These are phyloP conservation scores for Drymodes brunneopygia DNA, from an alignment of 2,113 vertebrate species.

Conservation along the genomic window DNA sequence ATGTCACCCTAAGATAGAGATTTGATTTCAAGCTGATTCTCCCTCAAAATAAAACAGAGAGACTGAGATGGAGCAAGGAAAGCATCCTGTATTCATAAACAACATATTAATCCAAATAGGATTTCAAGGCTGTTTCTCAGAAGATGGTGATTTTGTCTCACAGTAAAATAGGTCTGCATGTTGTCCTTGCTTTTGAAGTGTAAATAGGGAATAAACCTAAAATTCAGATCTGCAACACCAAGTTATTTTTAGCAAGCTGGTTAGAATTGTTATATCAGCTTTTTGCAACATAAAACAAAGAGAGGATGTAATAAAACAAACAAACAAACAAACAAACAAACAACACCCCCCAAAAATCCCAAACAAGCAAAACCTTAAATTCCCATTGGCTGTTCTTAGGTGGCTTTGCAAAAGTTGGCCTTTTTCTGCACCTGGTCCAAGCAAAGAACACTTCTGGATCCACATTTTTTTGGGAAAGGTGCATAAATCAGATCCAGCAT, in stretches of 20 bases:
- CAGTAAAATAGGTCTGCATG: neutral
- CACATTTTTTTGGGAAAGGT: neutral
- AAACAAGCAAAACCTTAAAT: neutral
- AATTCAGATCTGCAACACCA: neutral
- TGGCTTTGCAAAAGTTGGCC: neutral
- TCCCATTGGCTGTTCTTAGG: neutral
- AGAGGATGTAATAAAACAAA: neutral
- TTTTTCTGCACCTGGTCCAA: neutral
- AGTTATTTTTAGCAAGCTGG: constrained; percentile 12
- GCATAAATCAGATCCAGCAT: neutral
- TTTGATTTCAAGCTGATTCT: neutral
- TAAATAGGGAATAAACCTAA: constrained; percentile 28
- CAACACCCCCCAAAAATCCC: accelerated
- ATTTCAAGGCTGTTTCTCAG: neutral
- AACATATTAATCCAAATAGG: neutral
- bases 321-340: neutral
- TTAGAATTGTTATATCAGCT: neutral
- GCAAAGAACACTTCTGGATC: neutral
- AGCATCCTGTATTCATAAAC: neutral
- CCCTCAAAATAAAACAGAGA: neutral
- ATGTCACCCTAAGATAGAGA: neutral
- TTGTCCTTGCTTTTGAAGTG: constrained; percentile 45
- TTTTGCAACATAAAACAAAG: neutral
- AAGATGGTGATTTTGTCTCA: neutral
- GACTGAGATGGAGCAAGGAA: neutral